Conservation (phyloP, 2,797 vertebrate genomes). For the Telmatherina bonti region DNA sequence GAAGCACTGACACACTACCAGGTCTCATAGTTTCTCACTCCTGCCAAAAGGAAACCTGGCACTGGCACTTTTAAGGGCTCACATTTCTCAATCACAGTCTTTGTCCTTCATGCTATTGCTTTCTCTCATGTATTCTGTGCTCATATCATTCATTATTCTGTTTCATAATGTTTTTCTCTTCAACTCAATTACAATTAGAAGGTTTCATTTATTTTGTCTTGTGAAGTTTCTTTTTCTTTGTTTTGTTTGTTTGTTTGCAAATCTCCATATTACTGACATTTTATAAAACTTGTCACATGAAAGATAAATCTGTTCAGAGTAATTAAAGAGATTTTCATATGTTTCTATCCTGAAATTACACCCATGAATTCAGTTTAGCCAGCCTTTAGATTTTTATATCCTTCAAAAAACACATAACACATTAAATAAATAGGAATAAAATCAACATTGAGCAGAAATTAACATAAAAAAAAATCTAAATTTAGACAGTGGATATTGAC, state of each 20-base stretch:
- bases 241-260: neutral
- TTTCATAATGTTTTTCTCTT: conserved; percentile 40
- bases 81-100: conserved; percentile 51
- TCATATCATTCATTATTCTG: conserved; percentile 46
- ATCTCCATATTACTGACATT: neutral
- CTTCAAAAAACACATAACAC: neutral
- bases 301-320: neutral
- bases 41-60: conserved; percentile 75
- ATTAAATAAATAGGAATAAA: neutral
- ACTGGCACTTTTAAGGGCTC: conserved; percentile 71
- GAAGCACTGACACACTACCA: conserved; percentile 57
- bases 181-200: conserved; percentile 9
- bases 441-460: neutral
- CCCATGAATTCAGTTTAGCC: neutral
- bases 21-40: conserved; percentile 77
- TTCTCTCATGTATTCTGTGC: conserved; percentile 28
- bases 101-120: conserved; percentile 59
- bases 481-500: neutral
- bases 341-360: neutral
- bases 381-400: neutral
- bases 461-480: neutral
- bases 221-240: neutral
- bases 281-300: neutral
- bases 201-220: neutral
- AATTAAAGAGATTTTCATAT: conserved; percentile 5